These are phyloP conservation scores for Psittacara wagleri DNA, from an alignment of 2,113 vertebrate species.

Conservation along the genomic window DNA sequence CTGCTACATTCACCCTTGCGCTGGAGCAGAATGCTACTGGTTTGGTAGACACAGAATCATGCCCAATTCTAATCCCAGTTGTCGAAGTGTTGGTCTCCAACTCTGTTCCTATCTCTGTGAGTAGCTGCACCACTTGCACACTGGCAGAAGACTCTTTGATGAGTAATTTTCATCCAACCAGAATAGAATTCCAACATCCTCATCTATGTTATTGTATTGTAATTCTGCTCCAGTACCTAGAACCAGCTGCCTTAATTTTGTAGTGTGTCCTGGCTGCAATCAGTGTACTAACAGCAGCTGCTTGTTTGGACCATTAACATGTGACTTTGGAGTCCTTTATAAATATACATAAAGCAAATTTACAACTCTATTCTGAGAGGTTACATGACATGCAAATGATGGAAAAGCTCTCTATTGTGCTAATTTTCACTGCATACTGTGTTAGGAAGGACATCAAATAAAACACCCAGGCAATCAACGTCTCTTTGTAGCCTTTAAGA, in stretches of 20 bases:
- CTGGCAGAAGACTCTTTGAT: background rate
- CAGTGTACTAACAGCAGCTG: background rate
- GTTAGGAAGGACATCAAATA: background rate
- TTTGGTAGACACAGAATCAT: background rate
- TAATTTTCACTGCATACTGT: background rate
- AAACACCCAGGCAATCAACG: fast-evolving
- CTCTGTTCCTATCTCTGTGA: background rate
- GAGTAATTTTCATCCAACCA: background rate
- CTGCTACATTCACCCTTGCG: fast-evolving
- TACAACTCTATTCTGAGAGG: background rate
- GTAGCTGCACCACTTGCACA: background rate
- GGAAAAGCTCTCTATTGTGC: background rate
- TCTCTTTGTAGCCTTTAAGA: background rate
- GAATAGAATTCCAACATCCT: background rate
- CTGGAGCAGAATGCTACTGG: background rate
- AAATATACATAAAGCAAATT: background rate
- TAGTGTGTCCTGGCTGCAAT: background rate
- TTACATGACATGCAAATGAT: background rate
- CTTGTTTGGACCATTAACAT: background rate
- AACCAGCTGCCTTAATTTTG: background rate
- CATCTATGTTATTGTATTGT: background rate
- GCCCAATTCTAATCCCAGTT: background rate
- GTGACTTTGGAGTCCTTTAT: background rate
- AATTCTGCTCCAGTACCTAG: background rate
- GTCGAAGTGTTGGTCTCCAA: background rate